These are phyloP conservation scores for Hypotaenidia philippensis DNA, from an alignment of 2,797 vertebrate genomes.

Conservation along the genomic window DNA sequence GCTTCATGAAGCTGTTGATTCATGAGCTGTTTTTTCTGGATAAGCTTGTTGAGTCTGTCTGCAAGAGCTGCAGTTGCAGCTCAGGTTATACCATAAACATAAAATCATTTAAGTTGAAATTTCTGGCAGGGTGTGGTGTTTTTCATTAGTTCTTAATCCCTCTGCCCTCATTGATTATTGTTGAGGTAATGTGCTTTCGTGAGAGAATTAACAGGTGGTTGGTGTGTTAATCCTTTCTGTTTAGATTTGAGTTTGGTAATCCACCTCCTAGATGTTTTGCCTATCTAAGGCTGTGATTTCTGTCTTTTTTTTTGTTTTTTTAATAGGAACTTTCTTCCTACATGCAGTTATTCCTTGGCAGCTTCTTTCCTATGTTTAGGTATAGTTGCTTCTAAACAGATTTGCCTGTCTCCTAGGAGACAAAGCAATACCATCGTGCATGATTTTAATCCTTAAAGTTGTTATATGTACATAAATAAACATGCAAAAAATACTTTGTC, in stretches of 20 bases:
- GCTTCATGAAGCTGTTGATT: neutral
- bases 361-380: neutral
- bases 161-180: neutral
- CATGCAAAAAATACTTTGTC: neutral
- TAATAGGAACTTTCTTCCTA: neutral
- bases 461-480: neutral
- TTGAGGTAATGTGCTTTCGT: conserved; percentile 3
- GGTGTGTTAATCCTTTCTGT: conserved; percentile 3
- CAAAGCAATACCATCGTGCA: neutral
- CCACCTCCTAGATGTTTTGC: neutral
- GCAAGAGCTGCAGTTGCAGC: neutral
- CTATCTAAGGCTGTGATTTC: neutral
- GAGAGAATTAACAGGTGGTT: neutral
- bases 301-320: neutral
- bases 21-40: neutral
- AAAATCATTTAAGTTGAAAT: neutral
- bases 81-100: neutral
- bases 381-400: neutral
- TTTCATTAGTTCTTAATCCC: neutral
- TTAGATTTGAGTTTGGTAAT: conserved; percentile 24
- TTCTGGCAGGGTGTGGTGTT: conserved; percentile 20
- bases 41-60: neutral
- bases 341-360: neutral
- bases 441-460: conserved; percentile 12
- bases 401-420: conserved; percentile 24